Evolutionary conservation across 2,797 vertebrate species (phyloP).

Genomic region (Hypotaenidia philippensis): DNA sequence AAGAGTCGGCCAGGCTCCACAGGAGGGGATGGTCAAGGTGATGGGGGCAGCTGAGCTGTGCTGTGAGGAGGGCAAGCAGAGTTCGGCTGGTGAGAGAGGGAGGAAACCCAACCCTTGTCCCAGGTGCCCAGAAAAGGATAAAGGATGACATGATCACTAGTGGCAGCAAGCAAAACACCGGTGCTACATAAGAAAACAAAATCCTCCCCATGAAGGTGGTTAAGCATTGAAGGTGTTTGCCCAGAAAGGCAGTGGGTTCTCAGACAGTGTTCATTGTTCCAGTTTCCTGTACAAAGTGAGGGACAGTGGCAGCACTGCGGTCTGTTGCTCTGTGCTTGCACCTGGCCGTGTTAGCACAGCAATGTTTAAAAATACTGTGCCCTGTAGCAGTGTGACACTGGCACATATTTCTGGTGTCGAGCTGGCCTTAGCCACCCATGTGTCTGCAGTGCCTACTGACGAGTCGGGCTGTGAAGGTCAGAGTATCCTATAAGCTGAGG

Average conservation of each 20-base stretch:
- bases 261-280: neutral
- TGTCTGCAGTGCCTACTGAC: neutral
- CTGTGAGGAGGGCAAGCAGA: neutral
- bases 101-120: neutral
- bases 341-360: rapidly evolving
- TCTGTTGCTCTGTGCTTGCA: rapidly evolving
- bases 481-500: neutral
- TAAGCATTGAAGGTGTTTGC: neutral
- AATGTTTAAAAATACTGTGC: neutral
- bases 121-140: neutral
- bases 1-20: neutral
- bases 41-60: rapidly evolving
- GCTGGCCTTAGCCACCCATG: neutral
- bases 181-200: rapidly evolving
- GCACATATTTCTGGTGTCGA: neutral
- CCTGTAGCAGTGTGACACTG: neutral
- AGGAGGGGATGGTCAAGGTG: neutral
- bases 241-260: neutral
- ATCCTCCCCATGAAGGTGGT: neutral
- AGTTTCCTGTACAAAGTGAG: neutral
- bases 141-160: neutral
- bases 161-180: neutral
- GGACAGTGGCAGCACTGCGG: rapidly evolving
- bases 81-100: rapidly evolving
- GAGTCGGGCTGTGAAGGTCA: slow-evolving; percentile 2